Evolutionary conservation across 2,797 vertebrate species (phyloP).

Genomic region (Todus mexicanus): DNA sequence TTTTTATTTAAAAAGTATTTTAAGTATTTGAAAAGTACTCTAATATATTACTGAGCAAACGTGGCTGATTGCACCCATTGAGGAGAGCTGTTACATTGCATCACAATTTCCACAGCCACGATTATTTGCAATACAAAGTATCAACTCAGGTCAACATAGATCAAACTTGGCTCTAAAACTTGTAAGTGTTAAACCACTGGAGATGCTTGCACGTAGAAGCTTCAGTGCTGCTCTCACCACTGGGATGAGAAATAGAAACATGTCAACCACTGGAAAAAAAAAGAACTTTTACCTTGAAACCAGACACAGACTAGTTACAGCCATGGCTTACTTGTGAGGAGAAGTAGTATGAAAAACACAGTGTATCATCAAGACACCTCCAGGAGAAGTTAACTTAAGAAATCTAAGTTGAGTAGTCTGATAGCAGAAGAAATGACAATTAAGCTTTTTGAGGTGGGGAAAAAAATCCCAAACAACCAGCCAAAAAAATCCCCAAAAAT

Average conservation of each 20-base stretch:
- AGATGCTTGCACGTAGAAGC: neutral
- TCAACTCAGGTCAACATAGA: neutral
- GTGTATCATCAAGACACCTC: neutral
- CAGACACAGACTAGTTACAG: neutral
- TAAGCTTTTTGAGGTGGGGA: too few relatives aligned
- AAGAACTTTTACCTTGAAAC: neutral
- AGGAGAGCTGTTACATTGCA: neutral
- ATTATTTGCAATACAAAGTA: neutral
- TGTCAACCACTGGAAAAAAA: neutral
- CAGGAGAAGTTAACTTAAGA: neutral
- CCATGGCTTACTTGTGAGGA: neutral
- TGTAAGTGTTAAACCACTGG: accelerated
- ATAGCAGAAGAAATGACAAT: neutral
- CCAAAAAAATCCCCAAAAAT: neutral
- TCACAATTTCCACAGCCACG: neutral
- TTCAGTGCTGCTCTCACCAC: neutral
- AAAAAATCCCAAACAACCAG: too few relatives aligned
- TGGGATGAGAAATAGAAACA: neutral
- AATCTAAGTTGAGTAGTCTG: neutral
- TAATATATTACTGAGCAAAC: neutral
- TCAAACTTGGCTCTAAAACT: neutral
- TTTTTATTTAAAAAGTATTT: neutral
- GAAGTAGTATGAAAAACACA: neutral
- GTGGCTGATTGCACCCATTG: neutral
- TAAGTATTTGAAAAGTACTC: neutral